A percentile compares a stretch with the other conserved stretches of the same genome.
These are phyloP conservation scores for Drosophila diplacantha DNA, from an alignment of 2,888 invertebrate species.

Conservation along the genomic window DNA sequence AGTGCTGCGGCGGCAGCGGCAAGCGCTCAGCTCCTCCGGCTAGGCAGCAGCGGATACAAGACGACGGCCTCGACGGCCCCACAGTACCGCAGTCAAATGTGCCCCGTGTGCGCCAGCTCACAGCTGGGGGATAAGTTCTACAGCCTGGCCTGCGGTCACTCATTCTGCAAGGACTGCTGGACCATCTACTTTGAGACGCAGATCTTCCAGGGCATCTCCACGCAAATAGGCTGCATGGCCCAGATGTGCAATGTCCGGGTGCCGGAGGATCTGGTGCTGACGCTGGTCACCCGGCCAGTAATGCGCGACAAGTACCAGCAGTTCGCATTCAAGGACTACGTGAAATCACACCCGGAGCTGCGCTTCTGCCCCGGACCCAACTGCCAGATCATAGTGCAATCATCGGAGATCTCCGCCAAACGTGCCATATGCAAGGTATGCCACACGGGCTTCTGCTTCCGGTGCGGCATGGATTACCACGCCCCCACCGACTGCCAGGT, in stretches of 20 bases:
- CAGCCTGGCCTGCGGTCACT: slow-evolving; percentile 92
- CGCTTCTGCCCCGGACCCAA: slow-evolving; percentile 98
- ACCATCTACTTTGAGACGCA: slow-evolving; percentile 96
- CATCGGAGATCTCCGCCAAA: slow-evolving; percentile 89
- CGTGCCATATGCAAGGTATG: slow-evolving; percentile 93
- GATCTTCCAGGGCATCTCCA: slow-evolving; percentile 88
- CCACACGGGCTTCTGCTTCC: slow-evolving; percentile 94
- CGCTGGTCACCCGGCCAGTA: slow-evolving; percentile 88
- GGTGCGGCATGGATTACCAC: slow-evolving; percentile 98
- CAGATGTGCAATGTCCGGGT: slow-evolving; percentile 94
- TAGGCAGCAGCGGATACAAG: slow-evolving; percentile 54
- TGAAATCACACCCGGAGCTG: slow-evolving; percentile 93
- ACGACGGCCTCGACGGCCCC: slow-evolving; percentile 44
- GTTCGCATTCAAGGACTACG: slow-evolving; percentile 97
- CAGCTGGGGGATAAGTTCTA: slow-evolving; percentile 85
- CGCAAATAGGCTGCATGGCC: slow-evolving; percentile 98
- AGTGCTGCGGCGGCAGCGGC: slow-evolving; percentile 50
- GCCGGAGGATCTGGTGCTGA: slow-evolving; percentile 97
- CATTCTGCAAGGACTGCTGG: slow-evolving; percentile 98
- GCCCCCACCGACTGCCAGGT: slow-evolving; percentile 98
- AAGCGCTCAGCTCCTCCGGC: slow-evolving; percentile 46
- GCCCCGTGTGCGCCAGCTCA: slow-evolving; percentile 88
- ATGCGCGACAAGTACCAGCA: slow-evolving; percentile 95
- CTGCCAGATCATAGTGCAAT: slow-evolving; percentile 93
- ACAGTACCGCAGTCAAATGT: slow-evolving; percentile 78